These are phyloP conservation scores for Medauroidea extradentata DNA, from an alignment of 1,140 invertebrate genomes.

Conservation along the genomic window DNA sequence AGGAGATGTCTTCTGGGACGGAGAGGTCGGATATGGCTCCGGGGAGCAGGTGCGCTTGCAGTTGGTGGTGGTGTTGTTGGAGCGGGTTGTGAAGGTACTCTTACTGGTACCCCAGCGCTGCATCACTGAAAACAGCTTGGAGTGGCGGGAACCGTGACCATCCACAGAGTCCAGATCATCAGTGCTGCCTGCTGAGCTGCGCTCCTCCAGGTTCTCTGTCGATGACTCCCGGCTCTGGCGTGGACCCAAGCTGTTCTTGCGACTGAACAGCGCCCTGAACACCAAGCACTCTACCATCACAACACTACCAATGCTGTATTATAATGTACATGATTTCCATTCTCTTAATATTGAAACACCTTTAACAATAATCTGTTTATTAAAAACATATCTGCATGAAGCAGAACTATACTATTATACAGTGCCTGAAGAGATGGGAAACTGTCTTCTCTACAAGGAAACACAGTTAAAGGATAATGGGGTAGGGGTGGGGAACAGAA, in stretches of 20 bases:
- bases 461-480: too few species aligned
- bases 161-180: constrained; percentile 18
- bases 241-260: constrained; percentile 22
- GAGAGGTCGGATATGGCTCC: not conserved
- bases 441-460: too few species aligned
- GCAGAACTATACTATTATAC: too few species aligned
- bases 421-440: too few species aligned
- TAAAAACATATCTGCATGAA: too few species aligned
- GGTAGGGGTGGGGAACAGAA: too few species aligned
- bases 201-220: constrained; percentile 23
- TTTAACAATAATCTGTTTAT: too few species aligned
- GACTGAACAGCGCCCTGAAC: constrained; percentile 5
- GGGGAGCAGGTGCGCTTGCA: not conserved
- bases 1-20: constrained; percentile 8
- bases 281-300: too few species aligned
- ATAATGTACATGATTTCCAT: too few species aligned
- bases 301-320: too few species aligned
- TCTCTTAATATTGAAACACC: too few species aligned
- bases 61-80: not conserved
- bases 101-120: not conserved
- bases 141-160: not conserved
- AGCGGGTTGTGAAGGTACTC: not conserved
- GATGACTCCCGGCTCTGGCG: constrained; percentile 25
- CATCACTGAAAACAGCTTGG: constrained; percentile 3
- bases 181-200: constrained; percentile 16